Evolutionary conservation across 1,140 invertebrate species (phyloP).

Genomic region (Berghia stephanieae): DNA sequence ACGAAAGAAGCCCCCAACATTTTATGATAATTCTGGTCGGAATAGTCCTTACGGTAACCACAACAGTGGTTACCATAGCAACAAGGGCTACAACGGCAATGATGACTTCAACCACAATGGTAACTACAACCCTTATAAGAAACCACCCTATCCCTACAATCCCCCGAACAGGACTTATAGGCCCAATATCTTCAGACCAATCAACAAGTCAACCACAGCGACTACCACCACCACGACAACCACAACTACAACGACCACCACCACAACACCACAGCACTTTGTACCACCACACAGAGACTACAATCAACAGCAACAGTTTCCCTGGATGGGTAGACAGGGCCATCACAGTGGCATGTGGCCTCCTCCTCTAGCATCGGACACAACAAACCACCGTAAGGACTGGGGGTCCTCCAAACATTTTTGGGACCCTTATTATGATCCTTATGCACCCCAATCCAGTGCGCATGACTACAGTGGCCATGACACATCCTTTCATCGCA

Average conservation of each 20-base stretch:
- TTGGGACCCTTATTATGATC: constrained; percentile 22
- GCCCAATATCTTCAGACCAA: too few relatives aligned
- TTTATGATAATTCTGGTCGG: too few relatives aligned
- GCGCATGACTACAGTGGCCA: not conserved
- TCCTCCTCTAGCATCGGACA: not conserved
- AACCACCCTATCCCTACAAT: constrained; percentile 6
- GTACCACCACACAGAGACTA: not conserved
- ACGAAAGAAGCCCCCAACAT: too few relatives aligned
- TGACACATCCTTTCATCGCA: constrained; percentile 6
- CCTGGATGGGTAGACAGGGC: not conserved
- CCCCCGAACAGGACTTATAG: too few relatives aligned
- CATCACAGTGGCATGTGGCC: too few relatives aligned
- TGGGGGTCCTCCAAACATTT: constrained; percentile 19
- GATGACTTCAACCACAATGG: not conserved
- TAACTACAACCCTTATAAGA: not conserved
- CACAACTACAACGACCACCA: constrained; percentile 29
- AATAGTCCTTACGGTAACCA: not conserved
- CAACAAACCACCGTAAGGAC: constrained; percentile 35
- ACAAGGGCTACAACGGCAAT: not conserved
- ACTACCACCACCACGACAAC: constrained; percentile 28
- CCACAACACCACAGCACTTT: not conserved
- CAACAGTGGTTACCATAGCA: not conserved
- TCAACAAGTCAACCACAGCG: too few relatives aligned
- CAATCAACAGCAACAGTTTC: not conserved
- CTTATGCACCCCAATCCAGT: constrained; percentile 23